Base-by-base conservation (phyloP, 2,113 vertebrate species). In the Entomyzon cyanotis region DNA sequence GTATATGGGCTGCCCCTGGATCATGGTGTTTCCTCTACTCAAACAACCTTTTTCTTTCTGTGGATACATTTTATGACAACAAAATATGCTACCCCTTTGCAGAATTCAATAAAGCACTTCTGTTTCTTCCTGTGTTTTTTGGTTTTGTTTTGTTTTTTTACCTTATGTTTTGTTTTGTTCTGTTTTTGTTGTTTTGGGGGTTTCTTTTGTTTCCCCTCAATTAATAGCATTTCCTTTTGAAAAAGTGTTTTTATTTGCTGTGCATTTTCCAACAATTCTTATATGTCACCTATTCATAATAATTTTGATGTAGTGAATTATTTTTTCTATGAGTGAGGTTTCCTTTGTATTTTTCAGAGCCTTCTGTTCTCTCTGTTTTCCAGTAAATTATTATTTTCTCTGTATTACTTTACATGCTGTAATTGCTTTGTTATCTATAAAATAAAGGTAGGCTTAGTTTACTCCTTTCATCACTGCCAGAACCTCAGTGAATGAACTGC, bases 361-460 rank as follows among this genome's bases (percentile, higher is more conserved):
- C 53, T 89, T 93, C 86, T 82, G 65, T 96, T 96, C 90, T 87
- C 62, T 95, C n/a, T 8, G 28, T 93, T 97, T 97, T 91, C 90
- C 67, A 67, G 71, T 94, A 97, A 97, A 97, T 97, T 96, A 97
- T 95, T 97, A 95, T 97, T 97, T 97, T 97, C 93, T 96, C 92
- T 77, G 37, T 93, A 86, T 97, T 96, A 92, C 62, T 95, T 97
- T 97, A 89, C 93, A 96, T 90, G 87, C 91, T 97, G 94, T 98
- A 97, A 98, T 97, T 97, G 93, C 94, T 97, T 97, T 97, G 96
- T 96, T 98, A 96, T 94, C 91, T 93, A 18, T 84, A 92, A 97
- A 94, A 95, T 75, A 96, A 97, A 97, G 93, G 94, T 97, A 92
- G 85, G 74, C 83, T 97, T 89, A 70, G 95, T 95, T 97, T 97